These are phyloP conservation scores for Saccopteryx bilineata DNA, from an alignment of 2,113 vertebrate species.

Conservation along the genomic window DNA sequence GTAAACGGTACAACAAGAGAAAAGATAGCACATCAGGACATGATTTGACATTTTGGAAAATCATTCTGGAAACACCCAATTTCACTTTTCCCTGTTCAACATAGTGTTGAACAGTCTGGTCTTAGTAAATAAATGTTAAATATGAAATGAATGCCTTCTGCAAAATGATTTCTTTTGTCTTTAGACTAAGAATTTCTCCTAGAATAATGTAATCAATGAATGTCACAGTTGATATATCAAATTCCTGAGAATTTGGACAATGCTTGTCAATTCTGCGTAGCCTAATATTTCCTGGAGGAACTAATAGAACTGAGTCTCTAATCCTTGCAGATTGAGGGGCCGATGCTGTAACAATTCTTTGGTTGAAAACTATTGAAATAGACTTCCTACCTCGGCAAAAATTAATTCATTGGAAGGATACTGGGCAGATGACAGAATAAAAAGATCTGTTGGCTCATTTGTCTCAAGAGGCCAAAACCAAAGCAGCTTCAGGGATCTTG, in stretches of 20 bases:
- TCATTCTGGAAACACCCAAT: slow-evolving; percentile 41
- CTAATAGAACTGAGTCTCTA: not conserved
- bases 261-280: not conserved
- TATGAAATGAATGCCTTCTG: not conserved
- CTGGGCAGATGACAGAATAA: not conserved
- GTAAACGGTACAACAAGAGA: not conserved
- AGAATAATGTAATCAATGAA: slow-evolving; percentile 33
- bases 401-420: not conserved
- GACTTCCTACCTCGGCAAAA: not conserved
- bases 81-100: slow-evolving; percentile 49
- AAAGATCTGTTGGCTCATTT: not conserved
- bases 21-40: not conserved
- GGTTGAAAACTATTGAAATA: slow-evolving; percentile 30
- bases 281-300: not conserved
- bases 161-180: slow-evolving; percentile 37
- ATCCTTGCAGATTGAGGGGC: not conserved
- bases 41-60: slow-evolving; percentile 15
- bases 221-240: not conserved
- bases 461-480: not conserved
- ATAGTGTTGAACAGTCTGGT: not conserved
- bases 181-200: slow-evolving; percentile 14
- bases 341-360: slow-evolving; percentile 11
- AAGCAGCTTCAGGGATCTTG: not conserved
- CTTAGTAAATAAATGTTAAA: slow-evolving; percentile 56
- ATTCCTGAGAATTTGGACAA: slow-evolving; percentile 40